Evolutionary conservation across 2,113 vertebrate genomes (phyloP).

Genomic region (Notechis scutatus): DNA sequence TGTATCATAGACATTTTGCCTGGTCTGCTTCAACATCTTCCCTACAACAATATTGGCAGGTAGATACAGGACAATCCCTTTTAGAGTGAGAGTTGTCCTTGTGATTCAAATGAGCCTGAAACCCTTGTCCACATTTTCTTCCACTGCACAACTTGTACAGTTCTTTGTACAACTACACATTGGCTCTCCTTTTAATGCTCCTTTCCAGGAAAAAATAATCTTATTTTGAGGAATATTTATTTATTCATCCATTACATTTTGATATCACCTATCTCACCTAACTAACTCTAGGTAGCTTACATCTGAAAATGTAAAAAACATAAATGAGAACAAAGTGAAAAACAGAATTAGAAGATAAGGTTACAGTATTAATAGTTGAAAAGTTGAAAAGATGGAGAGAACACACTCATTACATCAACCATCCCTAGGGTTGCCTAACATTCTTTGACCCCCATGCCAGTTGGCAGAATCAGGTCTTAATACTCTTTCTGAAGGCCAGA

Average conservation of each 20-base stretch:
- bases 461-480: background rate
- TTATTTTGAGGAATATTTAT: too few species aligned
- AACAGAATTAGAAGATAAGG: too few species aligned
- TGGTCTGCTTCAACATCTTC: background rate
- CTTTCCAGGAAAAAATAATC: background rate
- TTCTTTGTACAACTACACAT: background rate
- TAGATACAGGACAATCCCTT: background rate
- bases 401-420: too few species aligned
- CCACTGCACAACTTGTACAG: too few species aligned
- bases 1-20: background rate
- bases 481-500: background rate
- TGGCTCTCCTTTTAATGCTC: background rate
- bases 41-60: background rate
- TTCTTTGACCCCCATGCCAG: background rate
- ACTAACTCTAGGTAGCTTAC: too few species aligned
- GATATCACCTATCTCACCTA: too few species aligned
- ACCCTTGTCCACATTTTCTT: background rate
- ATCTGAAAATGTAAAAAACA: too few species aligned
- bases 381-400: too few species aligned
- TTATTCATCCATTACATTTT: too few species aligned
- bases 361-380: too few species aligned
- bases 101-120: background rate
- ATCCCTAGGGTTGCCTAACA: background rate
- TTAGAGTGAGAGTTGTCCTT: background rate
- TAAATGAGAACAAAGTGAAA: too few species aligned